Evolutionary conservation across 2,797 vertebrate species (phyloP).

Genomic region (Falco peregrinus): DNA sequence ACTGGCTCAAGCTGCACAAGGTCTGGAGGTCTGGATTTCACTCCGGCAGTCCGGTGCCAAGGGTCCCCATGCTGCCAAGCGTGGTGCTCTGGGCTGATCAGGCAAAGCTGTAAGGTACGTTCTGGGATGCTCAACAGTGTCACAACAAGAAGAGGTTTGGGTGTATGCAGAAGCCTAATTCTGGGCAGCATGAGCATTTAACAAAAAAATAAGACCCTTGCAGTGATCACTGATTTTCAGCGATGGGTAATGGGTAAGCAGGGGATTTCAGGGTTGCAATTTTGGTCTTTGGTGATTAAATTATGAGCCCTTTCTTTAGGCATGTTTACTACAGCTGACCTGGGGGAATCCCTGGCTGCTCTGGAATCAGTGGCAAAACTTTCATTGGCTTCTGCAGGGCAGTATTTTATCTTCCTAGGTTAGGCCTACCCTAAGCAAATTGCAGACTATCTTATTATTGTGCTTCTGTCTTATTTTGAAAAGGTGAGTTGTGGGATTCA

Average conservation of each 20-base stretch:
- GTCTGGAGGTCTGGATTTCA: not conserved
- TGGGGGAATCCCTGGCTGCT: not conserved
- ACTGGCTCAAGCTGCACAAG: not conserved
- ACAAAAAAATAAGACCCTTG: not conserved
- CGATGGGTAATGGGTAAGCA: not conserved
- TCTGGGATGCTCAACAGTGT: not conserved
- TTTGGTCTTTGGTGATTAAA: constrained; percentile 4
- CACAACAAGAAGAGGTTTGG: not conserved
- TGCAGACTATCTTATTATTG: not conserved
- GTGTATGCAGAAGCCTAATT: not conserved
- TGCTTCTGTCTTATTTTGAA: not conserved
- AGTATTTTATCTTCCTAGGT: not conserved
- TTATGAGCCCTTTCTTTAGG: not conserved
- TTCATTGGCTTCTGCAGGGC: not conserved
- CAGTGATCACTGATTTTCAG: not conserved
- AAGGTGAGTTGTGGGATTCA: not conserved
- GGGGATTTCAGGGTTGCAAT: not conserved
- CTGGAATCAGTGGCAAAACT: not conserved
- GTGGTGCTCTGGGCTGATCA: not conserved
- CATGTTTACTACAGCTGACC: not conserved
- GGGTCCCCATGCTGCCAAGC: not conserved
- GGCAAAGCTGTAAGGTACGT: not conserved
- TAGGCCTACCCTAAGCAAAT: not conserved
- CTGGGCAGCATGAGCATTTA: not conserved
- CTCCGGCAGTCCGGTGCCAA: not conserved